Percentiles rank a stretch among this genome's conserved stretches.
phyloP scores from a whole-genome alignment of 2,888 invertebrate genomes.

The Drosophila testacea region DNA sequence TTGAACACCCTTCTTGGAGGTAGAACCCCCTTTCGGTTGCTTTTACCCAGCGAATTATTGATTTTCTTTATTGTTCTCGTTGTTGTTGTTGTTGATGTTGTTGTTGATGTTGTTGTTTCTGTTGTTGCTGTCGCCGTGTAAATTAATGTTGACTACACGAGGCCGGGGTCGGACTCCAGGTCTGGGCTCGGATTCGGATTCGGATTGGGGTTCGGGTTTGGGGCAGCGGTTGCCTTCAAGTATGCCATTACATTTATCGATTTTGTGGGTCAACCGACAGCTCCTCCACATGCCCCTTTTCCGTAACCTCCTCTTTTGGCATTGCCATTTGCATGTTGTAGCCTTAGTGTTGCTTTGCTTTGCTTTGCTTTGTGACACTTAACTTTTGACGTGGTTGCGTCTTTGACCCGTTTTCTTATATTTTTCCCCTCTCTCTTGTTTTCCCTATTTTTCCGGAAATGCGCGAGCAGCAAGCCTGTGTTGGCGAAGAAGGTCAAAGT shows the following conservation, averaged over 20 bases:
- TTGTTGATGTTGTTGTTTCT: constrained; percentile 9
- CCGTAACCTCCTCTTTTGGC: constrained; percentile 11
- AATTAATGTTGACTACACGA: constrained; percentile 66
- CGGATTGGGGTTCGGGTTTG: constrained; percentile 6
- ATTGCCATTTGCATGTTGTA: constrained; percentile 52
- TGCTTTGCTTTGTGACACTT: constrained; percentile 68
- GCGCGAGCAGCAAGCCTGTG: constrained; percentile 26
- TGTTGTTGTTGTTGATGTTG: constrained; percentile 18
- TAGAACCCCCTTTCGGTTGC: constrained; percentile 44
- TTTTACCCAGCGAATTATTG: constrained; percentile 48
- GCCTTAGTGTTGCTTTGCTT: constrained; percentile 35
- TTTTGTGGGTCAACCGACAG: constrained; percentile 44
- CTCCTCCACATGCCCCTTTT: not conserved
- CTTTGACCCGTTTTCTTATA: constrained; percentile 61
- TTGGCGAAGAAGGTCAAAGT: constrained; percentile 45
- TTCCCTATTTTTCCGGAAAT: constrained; percentile 50
- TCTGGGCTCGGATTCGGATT: not conserved
- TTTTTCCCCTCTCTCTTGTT: not conserved
- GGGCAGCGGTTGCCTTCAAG: constrained; percentile 55
- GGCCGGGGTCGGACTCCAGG: constrained; percentile 26
- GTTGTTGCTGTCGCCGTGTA: constrained; percentile 61
- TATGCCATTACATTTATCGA: constrained; percentile 74
- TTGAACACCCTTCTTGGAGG: constrained; percentile 13
- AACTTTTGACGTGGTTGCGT: constrained; percentile 71
- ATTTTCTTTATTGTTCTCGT: constrained; percentile 42